phyloP scores from a whole-genome alignment of 2,888 invertebrate species.

The Erebia aethiops region DNA sequence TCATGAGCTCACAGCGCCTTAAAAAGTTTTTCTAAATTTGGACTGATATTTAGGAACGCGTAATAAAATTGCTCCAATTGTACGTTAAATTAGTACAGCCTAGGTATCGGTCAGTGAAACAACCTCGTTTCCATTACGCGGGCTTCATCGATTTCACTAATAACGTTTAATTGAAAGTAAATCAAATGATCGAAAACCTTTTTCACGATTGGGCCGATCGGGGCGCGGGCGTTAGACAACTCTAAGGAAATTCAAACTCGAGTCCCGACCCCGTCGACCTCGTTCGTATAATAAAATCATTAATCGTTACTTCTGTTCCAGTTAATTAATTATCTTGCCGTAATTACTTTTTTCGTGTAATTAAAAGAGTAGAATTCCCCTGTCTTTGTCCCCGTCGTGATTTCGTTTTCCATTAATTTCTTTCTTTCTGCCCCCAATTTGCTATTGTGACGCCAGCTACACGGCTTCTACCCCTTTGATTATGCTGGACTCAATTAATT shows the following conservation, averaged over 20 bases:
- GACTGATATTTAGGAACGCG: not conserved
- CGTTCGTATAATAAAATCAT: conserved; percentile 83
- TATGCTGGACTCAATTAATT: conserved; percentile 80
- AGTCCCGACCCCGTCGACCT: conserved; percentile 73
- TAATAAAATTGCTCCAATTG: conserved; percentile 2
- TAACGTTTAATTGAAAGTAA: conserved; percentile 67
- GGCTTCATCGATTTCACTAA: conserved; percentile 48
- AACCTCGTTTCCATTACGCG: conserved; percentile 44
- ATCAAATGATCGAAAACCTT: conserved; percentile 64
- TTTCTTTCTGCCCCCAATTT: conserved; percentile 84
- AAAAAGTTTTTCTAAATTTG: no score
- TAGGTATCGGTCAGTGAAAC: conserved; percentile 18
- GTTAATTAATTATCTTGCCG: conserved; percentile 83
- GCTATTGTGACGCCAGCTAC: conserved; percentile 75
- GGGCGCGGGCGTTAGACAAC: conserved; percentile 39
- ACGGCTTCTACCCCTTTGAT: conserved; percentile 80
- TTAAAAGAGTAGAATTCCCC: conserved; percentile 83
- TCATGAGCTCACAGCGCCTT: no score
- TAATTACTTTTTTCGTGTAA: conserved; percentile 84
- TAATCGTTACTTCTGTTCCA: conserved; percentile 84
- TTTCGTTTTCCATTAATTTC: conserved; percentile 83
- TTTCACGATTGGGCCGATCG: conserved; percentile 40
- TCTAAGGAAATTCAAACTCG: conserved; percentile 73
- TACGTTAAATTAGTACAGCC: conserved; percentile 7
- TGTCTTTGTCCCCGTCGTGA: conserved; percentile 82